These are phyloP conservation scores for Donacobius atricapilla DNA, from an alignment of 2,113 vertebrate genomes.

Conservation along the genomic window DNA sequence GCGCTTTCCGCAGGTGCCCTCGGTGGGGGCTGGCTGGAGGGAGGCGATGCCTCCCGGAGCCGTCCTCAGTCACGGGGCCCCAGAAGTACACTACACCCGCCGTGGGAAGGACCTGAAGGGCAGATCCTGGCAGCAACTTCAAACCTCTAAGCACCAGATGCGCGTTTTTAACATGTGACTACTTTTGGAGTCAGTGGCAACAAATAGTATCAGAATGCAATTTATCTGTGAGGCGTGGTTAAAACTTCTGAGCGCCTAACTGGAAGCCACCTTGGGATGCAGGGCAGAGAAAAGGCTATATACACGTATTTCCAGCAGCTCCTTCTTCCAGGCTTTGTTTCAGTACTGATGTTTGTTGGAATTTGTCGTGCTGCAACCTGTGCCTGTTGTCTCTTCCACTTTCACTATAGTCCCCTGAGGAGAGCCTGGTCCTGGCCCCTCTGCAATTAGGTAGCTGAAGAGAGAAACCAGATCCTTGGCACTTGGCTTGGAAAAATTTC, in stretches of 20 bases:
- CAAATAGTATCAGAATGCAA: not conserved
- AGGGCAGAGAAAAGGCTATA: not conserved
- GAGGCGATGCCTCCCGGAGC: slow-evolving; percentile 60
- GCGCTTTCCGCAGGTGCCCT: slow-evolving; percentile 77
- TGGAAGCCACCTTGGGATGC: not conserved
- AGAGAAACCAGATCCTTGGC: not conserved
- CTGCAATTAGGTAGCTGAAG: not conserved
- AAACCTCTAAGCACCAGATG: not conserved
- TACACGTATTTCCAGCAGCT: not conserved
- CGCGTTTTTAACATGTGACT: not conserved
- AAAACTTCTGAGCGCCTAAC: not conserved
- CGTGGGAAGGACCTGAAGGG: slow-evolving; percentile 75
- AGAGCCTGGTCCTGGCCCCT: not conserved
- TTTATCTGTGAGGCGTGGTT: not conserved
- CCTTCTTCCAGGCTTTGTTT: not conserved
- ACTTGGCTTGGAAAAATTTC: not conserved
- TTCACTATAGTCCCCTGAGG: not conserved
- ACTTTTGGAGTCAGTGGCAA: not conserved
- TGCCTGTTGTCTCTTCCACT: not conserved
- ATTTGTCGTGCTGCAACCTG: not conserved
- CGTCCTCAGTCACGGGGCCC: slow-evolving; percentile 42
- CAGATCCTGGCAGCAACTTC: slow-evolving; percentile 11
- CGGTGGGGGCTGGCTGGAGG: slow-evolving; percentile 80
- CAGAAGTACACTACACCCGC: slow-evolving; percentile 74
- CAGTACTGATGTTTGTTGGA: not conserved